Conservation (phyloP, 37 sponge, comb jelly and placozoan species). For the Diacarnus erythraeanus region DNA sequence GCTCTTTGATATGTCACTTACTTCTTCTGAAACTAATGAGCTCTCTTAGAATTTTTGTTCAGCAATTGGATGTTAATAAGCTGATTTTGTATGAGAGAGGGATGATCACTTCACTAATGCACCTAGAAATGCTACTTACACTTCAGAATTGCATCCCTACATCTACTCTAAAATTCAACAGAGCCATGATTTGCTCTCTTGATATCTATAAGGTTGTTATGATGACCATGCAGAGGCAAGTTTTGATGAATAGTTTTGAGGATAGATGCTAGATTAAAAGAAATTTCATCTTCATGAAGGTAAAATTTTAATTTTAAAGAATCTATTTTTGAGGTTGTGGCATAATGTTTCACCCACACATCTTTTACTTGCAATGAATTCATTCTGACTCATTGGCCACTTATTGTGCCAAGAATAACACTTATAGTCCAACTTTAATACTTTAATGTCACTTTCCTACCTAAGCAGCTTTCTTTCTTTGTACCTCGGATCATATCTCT, state of each 20-base stretch:
- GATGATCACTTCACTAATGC: neutral
- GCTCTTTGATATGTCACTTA: neutral
- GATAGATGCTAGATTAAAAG: conserved; percentile 40
- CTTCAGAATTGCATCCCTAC: conserved; percentile 26
- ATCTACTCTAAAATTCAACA: conserved; percentile 12
- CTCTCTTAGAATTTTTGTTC: neutral
- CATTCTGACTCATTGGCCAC: no score
- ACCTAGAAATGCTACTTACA: conserved; percentile 1
- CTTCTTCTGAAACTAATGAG: neutral
- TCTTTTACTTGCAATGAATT: no score
- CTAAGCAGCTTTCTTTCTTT: no score
- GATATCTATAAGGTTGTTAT: no score
- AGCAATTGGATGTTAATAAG: neutral
- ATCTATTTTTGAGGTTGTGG: no score
- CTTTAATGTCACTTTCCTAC: no score
- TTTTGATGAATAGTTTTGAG: conserved; percentile 47
- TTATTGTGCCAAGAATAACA: no score
- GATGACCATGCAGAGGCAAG: conserved; percentile 35
- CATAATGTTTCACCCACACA: no score
- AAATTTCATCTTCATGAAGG: conserved; percentile 9
- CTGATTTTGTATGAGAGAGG: neutral
- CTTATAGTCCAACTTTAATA: no score
- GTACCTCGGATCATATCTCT: no score
- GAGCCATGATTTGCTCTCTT: conserved; percentile 24
- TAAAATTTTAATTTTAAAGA: no score